Evolutionary conservation across 2,888 invertebrate species (phyloP), one percentile per base, ranked within the genome.

Genomic region (Fragum sueziense): DNA sequence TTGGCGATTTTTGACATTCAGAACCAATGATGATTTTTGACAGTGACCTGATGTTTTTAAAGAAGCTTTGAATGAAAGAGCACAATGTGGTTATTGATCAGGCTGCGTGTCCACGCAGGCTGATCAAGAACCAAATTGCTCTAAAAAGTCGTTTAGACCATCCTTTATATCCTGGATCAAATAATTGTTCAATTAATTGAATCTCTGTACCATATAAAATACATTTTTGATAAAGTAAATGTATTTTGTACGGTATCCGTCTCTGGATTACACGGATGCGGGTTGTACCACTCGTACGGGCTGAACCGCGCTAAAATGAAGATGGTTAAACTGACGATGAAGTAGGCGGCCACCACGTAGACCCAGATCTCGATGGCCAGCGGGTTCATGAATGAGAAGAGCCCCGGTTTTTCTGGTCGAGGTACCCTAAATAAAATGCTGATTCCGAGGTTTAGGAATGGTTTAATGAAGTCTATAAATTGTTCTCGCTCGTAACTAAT

Each of bases 311-410:
- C 98, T 95, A 99, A 97, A 76, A 99, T 97, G 93, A 98, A 99
- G 88, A 99, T 95, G 82, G 99, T 98, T 85, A 98, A 95, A 0
- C 98, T 98, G 20, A 99, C 98, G 7, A 97, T 97, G 88, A 98
- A 95, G 94, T 99, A 99, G 29, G 99, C 98, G 25, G 97, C 97
- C 85, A 98, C 94, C 80, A 98, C 97, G 94, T 93, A 92, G 85
- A 98, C 94, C 99, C 99, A 99, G 89, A 99, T 98, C 94, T 98
- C 97, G 88, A 97, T 96, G 17, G 92, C 91, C 11, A 99, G 94
- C 0, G 99, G 99, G 52, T 97, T 97, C 84, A 99, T 95, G 93
- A 99, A 99, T 0, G 98, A 98, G 94, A 99, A 99, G 59, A 99
- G 94, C 93, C 98, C 97, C 14, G 98, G 98, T 17, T 97, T 96